phyloP scores from a whole-genome alignment of 2,797 vertebrate genomes.

The Xerus rutilus region DNA sequence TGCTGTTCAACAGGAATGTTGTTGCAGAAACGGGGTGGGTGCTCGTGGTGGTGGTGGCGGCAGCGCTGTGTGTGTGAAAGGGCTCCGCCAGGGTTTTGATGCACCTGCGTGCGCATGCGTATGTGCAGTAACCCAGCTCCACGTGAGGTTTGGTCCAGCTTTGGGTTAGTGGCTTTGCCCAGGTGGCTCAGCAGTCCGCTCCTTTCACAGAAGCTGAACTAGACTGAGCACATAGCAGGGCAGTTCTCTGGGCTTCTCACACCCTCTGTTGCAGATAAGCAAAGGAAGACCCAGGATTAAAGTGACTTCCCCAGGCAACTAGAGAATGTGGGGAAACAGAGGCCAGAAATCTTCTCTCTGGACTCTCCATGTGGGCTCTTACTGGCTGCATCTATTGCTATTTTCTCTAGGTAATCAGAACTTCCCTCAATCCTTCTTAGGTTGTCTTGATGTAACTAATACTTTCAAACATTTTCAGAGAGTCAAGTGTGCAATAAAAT shows the following conservation, averaged over 20 bases:
- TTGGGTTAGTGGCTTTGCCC: too few relatives aligned
- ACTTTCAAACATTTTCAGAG: not conserved
- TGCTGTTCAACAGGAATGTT: not conserved
- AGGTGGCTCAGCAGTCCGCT: not conserved
- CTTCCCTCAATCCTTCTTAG: not conserved
- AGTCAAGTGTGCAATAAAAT: not conserved
- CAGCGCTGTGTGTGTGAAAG: too few relatives aligned
- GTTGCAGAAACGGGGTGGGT: not conserved
- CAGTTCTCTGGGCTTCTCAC: too few relatives aligned
- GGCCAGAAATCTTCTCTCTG: not conserved
- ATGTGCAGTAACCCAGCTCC: fast-evolving
- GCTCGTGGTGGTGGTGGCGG: too few relatives aligned
- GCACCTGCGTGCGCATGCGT: fast-evolving
- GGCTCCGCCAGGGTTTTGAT: too few relatives aligned
- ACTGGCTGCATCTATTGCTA: too few relatives aligned
- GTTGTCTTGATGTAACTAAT: not conserved
- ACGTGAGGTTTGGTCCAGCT: not conserved
- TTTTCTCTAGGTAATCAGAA: not conserved
- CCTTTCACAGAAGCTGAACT: too few relatives aligned
- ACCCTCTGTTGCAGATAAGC: not conserved
- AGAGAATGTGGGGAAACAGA: not conserved
- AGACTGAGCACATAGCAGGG: fast-evolving
- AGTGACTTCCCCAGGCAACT: not conserved
- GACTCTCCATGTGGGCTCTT: not conserved
- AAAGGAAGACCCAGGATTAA: not conserved